Base-by-base conservation (phyloP, 2,888 invertebrate genomes). In the Zygothrica quintamaculata region DNA sequence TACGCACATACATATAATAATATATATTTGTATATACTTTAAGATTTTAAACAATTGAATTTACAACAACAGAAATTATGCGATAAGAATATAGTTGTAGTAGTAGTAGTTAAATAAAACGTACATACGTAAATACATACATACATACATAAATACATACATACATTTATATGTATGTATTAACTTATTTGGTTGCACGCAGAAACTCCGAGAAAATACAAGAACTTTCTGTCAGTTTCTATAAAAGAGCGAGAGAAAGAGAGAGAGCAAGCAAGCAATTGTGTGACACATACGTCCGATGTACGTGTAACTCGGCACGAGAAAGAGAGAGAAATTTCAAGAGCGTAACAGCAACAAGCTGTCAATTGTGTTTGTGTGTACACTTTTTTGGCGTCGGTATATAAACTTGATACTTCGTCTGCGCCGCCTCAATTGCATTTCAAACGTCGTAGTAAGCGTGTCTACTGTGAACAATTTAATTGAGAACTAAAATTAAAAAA, bases 321-420 rank as follows among this genome's bases (percentile, higher is more conserved):
- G 67, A 78, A 84, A 70, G 77, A 84, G 84, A 69, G 40, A 73
- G 81, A 50, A 68, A 11, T 8, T 65, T 42, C 57, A 46, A 77
- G 69, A 77, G 57, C 39, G 46, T 29, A 42, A 22, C 9, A 64
- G 64, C 50, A 50, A 58, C 43, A 62, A 55, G 50, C 51, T 52
- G 15, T 36, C 56, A 31, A 22, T 13, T 71, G 12, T 65, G 72
- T 76, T 55, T 53, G 65, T 22, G 53, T 59, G 44, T n/a, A n/a
- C n/a, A n/a, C 16, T n/a, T 6, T 9, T 25, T 15, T 12, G 31
- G 65, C 72, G 82, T 72, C 61, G 59, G 64, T 79, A 79, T 79
- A 79, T 74, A 84, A 77, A 15, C 39, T 15, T 16, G 39, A 31
- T 13, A 1, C 50, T 56, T 7, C 43, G 11, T 7, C 18, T 11